phyloP scores from a whole-genome alignment of 2,113 vertebrate species.

The Antechinus flavipes region DNA sequence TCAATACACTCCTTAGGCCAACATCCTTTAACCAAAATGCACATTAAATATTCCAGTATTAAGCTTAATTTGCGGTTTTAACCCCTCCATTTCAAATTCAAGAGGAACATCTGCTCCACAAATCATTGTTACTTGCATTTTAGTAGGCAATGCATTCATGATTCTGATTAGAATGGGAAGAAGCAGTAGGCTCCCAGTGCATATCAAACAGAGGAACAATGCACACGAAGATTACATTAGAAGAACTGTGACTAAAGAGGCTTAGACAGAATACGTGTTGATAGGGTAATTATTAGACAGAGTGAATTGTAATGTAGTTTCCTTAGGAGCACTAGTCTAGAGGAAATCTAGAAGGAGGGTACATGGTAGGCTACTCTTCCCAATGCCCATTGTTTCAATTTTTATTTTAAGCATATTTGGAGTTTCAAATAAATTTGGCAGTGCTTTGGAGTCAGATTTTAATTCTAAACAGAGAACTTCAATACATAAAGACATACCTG shows the following conservation, averaged over 20 bases:
- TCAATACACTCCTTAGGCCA: slow-evolving; percentile 26
- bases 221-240: slow-evolving; percentile 8
- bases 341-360: slow-evolving; percentile 25
- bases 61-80: slow-evolving; percentile 58
- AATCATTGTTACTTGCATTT: slow-evolving; percentile 61
- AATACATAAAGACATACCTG: slow-evolving; percentile 61
- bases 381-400: slow-evolving; percentile 52
- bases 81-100: not conserved
- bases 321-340: slow-evolving; percentile 65
- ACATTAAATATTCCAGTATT: slow-evolving; percentile 36
- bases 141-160: slow-evolving; percentile 63
- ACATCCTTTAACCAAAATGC: slow-evolving; percentile 36
- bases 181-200: slow-evolving; percentile 24
- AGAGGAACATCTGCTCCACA: slow-evolving; percentile 62
- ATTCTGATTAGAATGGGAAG: slow-evolving; percentile 58
- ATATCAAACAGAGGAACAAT: slow-evolving; percentile 71
- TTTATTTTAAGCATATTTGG: slow-evolving; percentile 41
- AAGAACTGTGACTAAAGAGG: slow-evolving; percentile 53
- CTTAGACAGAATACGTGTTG: slow-evolving; percentile 67
- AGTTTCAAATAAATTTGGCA: not conserved
- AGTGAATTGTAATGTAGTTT: slow-evolving; percentile 64
- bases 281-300: slow-evolving; percentile 76
- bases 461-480: slow-evolving; percentile 50
- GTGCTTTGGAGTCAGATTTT: slow-evolving; percentile 15
- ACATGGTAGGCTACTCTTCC: slow-evolving; percentile 28